Evolutionary conservation across 2,113 vertebrate genomes (phyloP).

Genomic region (Empidonax traillii): DNA sequence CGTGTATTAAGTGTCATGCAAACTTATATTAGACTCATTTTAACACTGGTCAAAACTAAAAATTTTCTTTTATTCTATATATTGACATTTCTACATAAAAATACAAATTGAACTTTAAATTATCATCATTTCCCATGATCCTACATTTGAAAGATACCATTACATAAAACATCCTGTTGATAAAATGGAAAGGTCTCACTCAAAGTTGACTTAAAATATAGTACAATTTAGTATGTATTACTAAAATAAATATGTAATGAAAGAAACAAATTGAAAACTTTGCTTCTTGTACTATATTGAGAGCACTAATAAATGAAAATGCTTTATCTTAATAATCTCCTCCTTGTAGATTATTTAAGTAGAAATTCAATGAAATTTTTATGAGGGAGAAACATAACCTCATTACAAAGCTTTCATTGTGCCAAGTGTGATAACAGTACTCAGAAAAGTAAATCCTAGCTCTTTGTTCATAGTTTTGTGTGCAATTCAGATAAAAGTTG

Average conservation of each 20-base stretch:
- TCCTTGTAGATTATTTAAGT: neutral
- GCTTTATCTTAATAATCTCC: neutral
- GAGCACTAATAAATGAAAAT: neutral
- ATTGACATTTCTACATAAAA: neutral
- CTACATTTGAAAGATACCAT: neutral
- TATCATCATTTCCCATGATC: neutral
- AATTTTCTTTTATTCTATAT: neutral
- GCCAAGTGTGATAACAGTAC: neutral
- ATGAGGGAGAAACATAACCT: neutral
- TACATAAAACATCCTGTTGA: neutral
- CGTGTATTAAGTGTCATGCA: neutral
- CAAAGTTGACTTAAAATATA: neutral
- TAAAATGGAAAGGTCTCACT: neutral
- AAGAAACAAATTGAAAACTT: neutral
- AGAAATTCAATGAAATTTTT: constrained; percentile 7
- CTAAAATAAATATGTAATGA: neutral
- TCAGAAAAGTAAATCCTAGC: neutral
- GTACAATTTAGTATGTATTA: neutral
- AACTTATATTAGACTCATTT: neutral
- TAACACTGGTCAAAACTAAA: neutral
- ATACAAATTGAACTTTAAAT: neutral
- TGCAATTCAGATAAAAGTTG: neutral
- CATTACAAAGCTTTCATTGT: neutral
- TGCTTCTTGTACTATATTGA: neutral
- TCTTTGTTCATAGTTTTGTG: neutral